Base-by-base conservation (phyloP, 2,888 invertebrate species). In the Cordilura impudica region DNA sequence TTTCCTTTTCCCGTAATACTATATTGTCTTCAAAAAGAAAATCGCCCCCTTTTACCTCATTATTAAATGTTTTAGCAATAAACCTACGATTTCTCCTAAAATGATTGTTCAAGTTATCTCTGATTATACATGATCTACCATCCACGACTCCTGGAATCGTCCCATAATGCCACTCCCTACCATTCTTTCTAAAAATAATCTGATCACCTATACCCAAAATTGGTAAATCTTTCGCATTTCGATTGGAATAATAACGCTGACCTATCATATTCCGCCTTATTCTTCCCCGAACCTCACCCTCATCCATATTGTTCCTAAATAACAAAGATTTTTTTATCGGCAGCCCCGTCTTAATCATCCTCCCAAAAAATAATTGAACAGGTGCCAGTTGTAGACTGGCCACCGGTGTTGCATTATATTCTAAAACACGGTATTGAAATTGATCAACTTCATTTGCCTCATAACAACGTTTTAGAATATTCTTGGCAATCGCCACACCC, bases 381-480 rank as follows among this genome's bases (percentile, higher is more conserved):
- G 78, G 80, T 1, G 76, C 23, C 35, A 81, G 10, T n/a, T 63
- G 39, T 78, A 77, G 78, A 51, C 75, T 70, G 7, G 76, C 72
- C 0, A 81, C 58, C 6, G 73, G 80, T n/a, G 81, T 81, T 7
- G 81, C 78, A 39, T 83, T 83, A 21, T 81, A 81, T 74, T 83
- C 81, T 16, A 83, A 39, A 16, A 83, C 54, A 12, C 79, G 21
- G 49, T 83, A 82, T 35, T 82, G 81, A 72, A 29, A 82, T 23
- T 56, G 6, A 4, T 49, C 43, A 0, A 53, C 10, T 1, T 81
- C 75, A 47, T 29, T n/a, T 5, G 65, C 29, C 31, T 81, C 81
- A 56, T n/a, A n/a, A n/a, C n/a, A n/a, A n/a, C 81, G 56, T 16
- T 80, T 84, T 21, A 85, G 47, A 51, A 81, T 78, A 23, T 60